Percentiles rank a stretch among this genome's conserved stretches.
Conservation (phyloP, 2,113 vertebrate species). For the Geothlypis trichas region DNA sequence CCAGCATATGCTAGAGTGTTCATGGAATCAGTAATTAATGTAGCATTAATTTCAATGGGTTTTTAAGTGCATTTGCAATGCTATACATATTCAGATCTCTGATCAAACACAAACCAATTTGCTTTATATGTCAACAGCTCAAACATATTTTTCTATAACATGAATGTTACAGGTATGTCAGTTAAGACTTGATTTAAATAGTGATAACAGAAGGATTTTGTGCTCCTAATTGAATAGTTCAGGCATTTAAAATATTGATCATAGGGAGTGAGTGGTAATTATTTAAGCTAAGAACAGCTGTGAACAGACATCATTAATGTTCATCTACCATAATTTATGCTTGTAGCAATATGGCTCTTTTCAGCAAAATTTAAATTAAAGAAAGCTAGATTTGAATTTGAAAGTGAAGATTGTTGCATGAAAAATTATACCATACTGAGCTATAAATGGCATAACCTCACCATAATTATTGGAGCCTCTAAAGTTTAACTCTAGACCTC, state of each 20-base stretch:
- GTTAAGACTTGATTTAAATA: slow-evolving; percentile 14
- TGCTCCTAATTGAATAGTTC: slow-evolving; percentile 61
- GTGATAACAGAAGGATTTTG: slow-evolving; percentile 35
- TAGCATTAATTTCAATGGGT: slow-evolving; percentile 58
- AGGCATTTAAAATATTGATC: slow-evolving; percentile 63
- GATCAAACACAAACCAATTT: background rate
- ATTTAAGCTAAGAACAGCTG: slow-evolving; percentile 76
- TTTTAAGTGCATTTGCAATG: slow-evolving; percentile 52
- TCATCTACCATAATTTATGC: slow-evolving; percentile 72
- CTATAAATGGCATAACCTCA: slow-evolving; percentile 2
- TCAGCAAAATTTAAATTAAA: slow-evolving; percentile 66
- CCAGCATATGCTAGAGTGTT: slow-evolving; percentile 70
- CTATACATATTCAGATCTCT: background rate
- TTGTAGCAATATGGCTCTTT: slow-evolving; percentile 71
- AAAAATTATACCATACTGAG: slow-evolving; percentile 44
- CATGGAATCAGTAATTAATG: slow-evolving; percentile 72
- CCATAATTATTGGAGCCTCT: background rate
- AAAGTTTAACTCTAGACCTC: slow-evolving; percentile 41
- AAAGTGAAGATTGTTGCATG: slow-evolving; percentile 51
- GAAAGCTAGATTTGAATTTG: slow-evolving; percentile 64
- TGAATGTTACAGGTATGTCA: background rate
- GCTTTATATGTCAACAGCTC: slow-evolving; percentile 18
- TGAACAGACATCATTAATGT: slow-evolving; percentile 70
- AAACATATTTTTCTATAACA: background rate
- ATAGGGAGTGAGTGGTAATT: slow-evolving; percentile 49